Evolutionary conservation across 1,140 invertebrate species (phyloP).

Genomic region (Drosophila saltans): DNA sequence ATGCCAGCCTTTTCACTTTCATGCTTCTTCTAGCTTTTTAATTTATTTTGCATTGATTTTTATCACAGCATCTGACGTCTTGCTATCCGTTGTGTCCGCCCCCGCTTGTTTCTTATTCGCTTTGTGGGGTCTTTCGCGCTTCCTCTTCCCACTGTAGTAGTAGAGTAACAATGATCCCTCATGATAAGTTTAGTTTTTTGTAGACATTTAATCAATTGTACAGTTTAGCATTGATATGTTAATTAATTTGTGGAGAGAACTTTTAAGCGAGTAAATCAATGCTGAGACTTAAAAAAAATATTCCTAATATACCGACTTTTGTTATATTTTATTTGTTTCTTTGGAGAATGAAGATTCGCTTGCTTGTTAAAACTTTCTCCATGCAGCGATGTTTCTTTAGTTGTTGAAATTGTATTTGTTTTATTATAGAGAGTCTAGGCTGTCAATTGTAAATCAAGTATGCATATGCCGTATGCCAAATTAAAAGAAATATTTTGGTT

Average conservation of each 20-base stretch:
- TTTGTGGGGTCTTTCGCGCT: not conserved
- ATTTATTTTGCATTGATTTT: conserved; percentile 77
- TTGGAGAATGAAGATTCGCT: no score
- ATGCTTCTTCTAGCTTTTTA: conserved; percentile 38
- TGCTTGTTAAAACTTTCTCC: no score
- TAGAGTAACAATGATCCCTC: conserved; percentile 14
- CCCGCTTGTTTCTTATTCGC: conserved; percentile 8
- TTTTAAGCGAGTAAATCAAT: not conserved
- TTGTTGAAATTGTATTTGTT: no score
- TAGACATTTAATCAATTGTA: conserved; percentile 36
- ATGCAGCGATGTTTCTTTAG: no score
- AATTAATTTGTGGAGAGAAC: conserved; percentile 52
- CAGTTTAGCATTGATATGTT: conserved; percentile 48
- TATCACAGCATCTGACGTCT: conserved; percentile 48
- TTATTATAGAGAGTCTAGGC: no score
- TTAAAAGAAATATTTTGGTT: no score
- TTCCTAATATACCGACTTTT: no score
- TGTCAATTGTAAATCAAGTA: no score
- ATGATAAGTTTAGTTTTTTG: conserved; percentile 14
- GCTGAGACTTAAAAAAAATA: no score
- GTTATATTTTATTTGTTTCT: no score
- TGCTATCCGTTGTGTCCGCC: not conserved
- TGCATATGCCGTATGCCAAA: no score
- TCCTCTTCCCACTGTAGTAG: conserved; percentile 1
- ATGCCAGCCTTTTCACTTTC: conserved; percentile 62